A percentile compares a stretch with the other conserved stretches of the same genome.
Evolutionary conservation across 1,140 invertebrate species (phyloP).

Genomic region (Galleria mellonella): DNA sequence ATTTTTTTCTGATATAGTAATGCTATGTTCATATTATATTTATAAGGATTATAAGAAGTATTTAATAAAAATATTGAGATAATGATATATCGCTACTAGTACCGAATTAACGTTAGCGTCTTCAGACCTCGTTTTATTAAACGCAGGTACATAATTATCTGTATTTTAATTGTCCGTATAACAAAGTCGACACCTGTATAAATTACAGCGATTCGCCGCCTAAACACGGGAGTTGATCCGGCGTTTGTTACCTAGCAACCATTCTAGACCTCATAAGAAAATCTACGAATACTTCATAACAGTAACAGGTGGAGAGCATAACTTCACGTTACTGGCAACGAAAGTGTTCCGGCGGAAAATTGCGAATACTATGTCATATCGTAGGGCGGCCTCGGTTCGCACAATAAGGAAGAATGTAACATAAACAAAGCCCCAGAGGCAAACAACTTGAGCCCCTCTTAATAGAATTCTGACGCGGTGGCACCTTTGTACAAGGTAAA

Average conservation of each 20-base stretch:
- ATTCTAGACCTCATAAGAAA: conserved; percentile 1
- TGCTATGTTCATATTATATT: too few relatives aligned
- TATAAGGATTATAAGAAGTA: too few relatives aligned
- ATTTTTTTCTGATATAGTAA: too few relatives aligned
- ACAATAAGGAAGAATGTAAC: conserved; percentile 43
- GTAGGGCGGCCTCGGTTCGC: conserved; percentile 17
- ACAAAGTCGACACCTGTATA: too few relatives aligned
- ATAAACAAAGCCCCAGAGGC: conserved; percentile 46
- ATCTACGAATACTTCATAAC: conserved; percentile 20
- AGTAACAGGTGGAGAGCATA: conserved; percentile 36
- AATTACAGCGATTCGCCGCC: too few relatives aligned
- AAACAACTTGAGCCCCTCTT: conserved; percentile 55
- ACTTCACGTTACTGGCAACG: conserved; percentile 19
- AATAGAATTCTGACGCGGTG: conserved; percentile 54
- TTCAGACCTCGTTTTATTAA: too few relatives aligned
- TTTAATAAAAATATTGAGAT: too few relatives aligned
- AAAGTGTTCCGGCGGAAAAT: conserved; percentile 30
- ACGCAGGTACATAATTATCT: too few relatives aligned
- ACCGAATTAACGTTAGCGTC: too few relatives aligned
- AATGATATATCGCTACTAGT: too few relatives aligned
- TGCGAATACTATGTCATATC: conserved; percentile 42
- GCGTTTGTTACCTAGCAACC: background rate
- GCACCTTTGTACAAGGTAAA: conserved; percentile 36
- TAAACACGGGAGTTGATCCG: too few relatives aligned
- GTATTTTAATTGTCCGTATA: too few relatives aligned